These are phyloP conservation scores for Lutjanus erythropterus DNA, from an alignment of 2,113 vertebrate species.

Conservation along the genomic window DNA sequence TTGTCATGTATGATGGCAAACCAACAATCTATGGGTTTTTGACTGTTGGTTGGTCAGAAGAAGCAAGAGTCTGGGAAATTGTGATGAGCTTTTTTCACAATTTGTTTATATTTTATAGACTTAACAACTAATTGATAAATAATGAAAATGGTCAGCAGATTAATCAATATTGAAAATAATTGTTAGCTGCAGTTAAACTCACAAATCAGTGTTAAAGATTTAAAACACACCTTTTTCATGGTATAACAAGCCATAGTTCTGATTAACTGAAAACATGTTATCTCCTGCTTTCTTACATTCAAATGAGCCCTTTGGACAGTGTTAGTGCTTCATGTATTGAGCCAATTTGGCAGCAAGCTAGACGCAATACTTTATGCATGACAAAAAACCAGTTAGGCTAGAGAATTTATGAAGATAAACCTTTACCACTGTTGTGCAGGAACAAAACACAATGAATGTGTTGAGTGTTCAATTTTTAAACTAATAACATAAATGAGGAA, in stretches of 20 bases:
- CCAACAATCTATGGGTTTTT: too few relatives aligned
- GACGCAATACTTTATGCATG: background rate
- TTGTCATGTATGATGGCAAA: too few relatives aligned
- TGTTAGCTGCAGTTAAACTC: too few relatives aligned
- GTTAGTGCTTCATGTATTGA: background rate
- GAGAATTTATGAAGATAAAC: background rate
- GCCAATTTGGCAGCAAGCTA: background rate
- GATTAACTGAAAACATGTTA: background rate
- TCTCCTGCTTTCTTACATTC: background rate
- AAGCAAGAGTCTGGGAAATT: too few relatives aligned
- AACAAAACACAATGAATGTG: background rate
- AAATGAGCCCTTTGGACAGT: constrained; percentile 1
- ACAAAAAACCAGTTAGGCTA: background rate
- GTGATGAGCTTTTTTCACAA: too few relatives aligned
- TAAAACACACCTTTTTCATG: background rate
- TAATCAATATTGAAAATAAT: too few relatives aligned
- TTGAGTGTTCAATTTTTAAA: background rate
- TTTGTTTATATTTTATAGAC: too few relatives aligned
- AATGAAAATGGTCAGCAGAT: too few relatives aligned
- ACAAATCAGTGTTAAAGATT: too few relatives aligned
- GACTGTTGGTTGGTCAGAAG: too few relatives aligned
- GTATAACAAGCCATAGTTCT: background rate
- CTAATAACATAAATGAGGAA: background rate
- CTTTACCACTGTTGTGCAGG: background rate
- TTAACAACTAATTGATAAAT: too few relatives aligned